Evolutionary conservation across 1,140 invertebrate genomes (phyloP).

Genomic region (Euura saliciscinereae): DNA sequence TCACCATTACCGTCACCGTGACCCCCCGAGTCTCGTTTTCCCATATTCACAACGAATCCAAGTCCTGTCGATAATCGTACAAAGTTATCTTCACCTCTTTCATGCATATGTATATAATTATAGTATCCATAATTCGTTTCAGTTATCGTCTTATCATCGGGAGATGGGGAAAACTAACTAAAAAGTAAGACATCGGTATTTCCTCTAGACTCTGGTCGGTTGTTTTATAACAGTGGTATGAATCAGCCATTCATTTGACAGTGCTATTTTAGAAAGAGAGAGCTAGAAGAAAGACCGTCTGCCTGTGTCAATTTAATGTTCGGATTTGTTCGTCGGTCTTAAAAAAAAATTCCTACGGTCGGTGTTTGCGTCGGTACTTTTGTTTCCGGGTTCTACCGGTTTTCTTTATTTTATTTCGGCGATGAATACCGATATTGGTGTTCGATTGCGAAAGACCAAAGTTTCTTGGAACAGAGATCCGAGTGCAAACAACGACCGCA

Average conservation of each 20-base stretch:
- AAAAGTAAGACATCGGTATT: not conserved
- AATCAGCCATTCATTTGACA: not conserved
- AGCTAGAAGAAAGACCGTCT: not conserved
- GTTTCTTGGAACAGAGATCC: not conserved
- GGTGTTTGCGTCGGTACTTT: not conserved
- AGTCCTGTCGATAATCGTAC: too few relatives aligned
- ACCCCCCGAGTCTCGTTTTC: too few relatives aligned
- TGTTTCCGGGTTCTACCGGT: not conserved
- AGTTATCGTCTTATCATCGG: too few relatives aligned
- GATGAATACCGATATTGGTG: not conserved
- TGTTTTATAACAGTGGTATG: not conserved
- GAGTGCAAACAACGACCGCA: constrained; percentile 3
- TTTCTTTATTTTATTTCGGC: not conserved
- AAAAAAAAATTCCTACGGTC: not conserved
- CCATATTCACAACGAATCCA: too few relatives aligned
- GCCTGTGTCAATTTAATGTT: not conserved
- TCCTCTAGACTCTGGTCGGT: not conserved
- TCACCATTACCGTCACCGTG: not conserved
- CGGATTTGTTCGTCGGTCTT: not conserved
- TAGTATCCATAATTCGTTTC: too few relatives aligned
- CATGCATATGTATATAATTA: too few relatives aligned
- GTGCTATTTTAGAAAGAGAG: not conserved
- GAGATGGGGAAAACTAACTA: too few relatives aligned
- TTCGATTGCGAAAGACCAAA: not conserved
- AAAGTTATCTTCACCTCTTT: too few relatives aligned